Conservation (phyloP, 35 echinoderm and acorn worm genomes). For the Apostichopus japonicus region DNA sequence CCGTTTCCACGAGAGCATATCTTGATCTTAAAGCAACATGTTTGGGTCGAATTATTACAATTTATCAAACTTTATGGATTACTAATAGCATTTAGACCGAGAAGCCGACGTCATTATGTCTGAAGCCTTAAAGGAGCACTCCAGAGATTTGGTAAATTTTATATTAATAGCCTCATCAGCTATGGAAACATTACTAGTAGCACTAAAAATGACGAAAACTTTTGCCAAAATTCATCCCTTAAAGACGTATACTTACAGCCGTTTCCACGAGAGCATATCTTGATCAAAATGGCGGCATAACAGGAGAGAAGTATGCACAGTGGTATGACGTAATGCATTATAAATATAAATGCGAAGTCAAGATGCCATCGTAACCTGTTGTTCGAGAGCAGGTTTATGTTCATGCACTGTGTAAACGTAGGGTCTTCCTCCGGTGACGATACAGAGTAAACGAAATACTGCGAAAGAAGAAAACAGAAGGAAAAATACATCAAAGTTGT, state of each 20-base stretch:
- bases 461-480: not conserved
- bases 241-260: not conserved
- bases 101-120: too few species aligned
- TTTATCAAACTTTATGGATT: too few species aligned
- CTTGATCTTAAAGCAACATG: not conserved
- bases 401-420: slow-evolving; percentile 31
- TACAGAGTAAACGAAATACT: slow-evolving; percentile 31
- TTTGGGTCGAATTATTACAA: too few species aligned
- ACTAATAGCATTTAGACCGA: too few species aligned
- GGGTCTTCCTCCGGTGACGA: not conserved
- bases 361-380: slow-evolving; percentile 6
- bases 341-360: slow-evolving; percentile 31
- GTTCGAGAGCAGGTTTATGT: not conserved
- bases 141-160: too few species aligned
- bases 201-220: too few species aligned
- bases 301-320: slow-evolving; percentile 12
- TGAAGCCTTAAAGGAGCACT: too few species aligned
- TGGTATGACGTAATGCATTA: slow-evolving; percentile 29
- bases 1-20: slow-evolving; percentile 22
- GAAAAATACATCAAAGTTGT: too few species aligned
- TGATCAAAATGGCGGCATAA: slow-evolving; percentile 11
- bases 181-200: too few species aligned
- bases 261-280: slow-evolving; percentile 29
- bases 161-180: too few species aligned
- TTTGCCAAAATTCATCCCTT: too few species aligned